Evolutionary conservation across 2,888 invertebrate species (phyloP).

Genomic region (Tortrix viridana): DNA sequence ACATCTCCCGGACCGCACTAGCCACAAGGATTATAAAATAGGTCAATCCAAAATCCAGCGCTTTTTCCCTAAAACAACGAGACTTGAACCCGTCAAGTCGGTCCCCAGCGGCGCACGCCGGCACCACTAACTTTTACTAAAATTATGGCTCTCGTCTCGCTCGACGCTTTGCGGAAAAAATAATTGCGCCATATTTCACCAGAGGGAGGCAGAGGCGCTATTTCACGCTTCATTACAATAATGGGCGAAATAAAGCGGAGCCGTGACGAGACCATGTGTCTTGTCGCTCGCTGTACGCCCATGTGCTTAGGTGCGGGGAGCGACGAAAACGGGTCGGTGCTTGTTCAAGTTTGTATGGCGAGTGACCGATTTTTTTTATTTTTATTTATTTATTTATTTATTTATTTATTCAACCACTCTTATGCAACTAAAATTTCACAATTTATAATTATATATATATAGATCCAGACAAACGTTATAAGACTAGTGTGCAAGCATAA

Average conservation of each 20-base stretch:
- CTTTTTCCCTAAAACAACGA: conserved; percentile 18
- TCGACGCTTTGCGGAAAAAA: conserved; percentile 33
- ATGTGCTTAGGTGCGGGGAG: conserved; percentile 9
- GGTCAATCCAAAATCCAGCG: not conserved
- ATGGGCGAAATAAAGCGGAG: conserved; percentile 32
- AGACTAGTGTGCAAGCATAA: no score
- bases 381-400: no score
- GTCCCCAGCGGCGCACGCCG: conserved; percentile 19
- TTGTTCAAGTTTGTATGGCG: no score
- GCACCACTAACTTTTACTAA: conserved; percentile 30
- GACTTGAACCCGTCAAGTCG: conserved; percentile 26
- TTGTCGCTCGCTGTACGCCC: conserved; percentile 26
- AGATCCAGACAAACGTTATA: no score
- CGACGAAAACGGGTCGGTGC: no score
- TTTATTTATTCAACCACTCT: no score
- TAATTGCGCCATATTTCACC: conserved; percentile 38
- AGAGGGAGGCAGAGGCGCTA: conserved; percentile 16
- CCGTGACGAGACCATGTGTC: conserved; percentile 34
- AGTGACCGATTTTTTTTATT: no score
- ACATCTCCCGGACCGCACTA: no score
- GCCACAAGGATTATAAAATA: no score
- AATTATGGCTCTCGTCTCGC: conserved; percentile 31
- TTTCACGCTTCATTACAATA: conserved; percentile 37
- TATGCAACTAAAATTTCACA: no score
- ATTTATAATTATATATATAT: no score